Conservation (phyloP, 2,113 vertebrate species). For the Archilochus colubris region DNA sequence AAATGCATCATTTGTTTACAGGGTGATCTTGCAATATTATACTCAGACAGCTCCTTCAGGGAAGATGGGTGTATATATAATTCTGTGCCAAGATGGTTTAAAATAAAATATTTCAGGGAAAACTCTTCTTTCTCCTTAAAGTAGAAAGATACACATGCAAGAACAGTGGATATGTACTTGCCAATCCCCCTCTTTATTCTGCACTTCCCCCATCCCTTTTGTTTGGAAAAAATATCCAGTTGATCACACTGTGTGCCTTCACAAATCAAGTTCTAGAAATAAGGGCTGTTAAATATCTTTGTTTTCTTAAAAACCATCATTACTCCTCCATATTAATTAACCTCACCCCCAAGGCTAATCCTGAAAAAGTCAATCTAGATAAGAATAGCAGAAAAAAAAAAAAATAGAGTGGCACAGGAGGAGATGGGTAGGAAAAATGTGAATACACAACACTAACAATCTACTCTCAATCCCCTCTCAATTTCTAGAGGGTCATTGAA, state of each 20-base stretch:
- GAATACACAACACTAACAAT: background rate
- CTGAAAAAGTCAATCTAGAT: background rate
- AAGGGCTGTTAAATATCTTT: background rate
- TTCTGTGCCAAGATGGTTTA: background rate
- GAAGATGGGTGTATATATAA: fast-evolving
- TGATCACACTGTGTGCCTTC: background rate
- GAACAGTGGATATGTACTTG: background rate
- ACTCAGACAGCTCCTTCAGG: background rate
- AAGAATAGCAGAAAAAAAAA: background rate
- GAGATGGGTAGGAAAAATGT: background rate
- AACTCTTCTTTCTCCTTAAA: background rate
- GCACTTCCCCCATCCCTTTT: background rate
- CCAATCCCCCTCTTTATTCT: background rate
- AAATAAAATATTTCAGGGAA: background rate
- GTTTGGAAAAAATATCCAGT: background rate
- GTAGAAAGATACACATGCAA: background rate
- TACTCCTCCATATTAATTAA: background rate
- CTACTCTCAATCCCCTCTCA: background rate
- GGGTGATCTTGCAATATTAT: background rate
- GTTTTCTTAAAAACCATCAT: background rate
- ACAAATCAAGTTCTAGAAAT: background rate
- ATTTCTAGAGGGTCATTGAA: background rate
- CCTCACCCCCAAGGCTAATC: background rate
- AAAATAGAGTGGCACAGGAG: background rate
- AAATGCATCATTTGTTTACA: background rate